phyloP scores from a whole-genome alignment of 2,888 invertebrate species.

The Falcaria lacertinaria region DNA sequence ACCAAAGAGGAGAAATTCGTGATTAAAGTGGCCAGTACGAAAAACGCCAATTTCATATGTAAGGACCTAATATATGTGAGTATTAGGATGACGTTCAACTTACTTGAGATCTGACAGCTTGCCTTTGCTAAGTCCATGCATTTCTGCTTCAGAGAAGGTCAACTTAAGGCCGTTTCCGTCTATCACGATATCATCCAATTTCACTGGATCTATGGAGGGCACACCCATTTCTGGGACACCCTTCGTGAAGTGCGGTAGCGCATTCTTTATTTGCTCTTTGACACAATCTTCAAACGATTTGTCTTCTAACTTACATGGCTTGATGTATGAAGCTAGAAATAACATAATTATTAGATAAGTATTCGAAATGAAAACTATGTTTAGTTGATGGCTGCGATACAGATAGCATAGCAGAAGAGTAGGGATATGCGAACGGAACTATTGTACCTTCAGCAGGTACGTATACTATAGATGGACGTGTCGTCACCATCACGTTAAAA shows the following conservation, averaged over 20 bases:
- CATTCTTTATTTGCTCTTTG: slow-evolving; percentile 43
- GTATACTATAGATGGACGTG: no score
- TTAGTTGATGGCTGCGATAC: no score
- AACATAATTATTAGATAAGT: no score
- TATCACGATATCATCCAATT: slow-evolving; percentile 54
- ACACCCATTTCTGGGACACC: slow-evolving; percentile 60
- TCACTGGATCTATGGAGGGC: slow-evolving; percentile 57
- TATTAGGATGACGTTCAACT: slow-evolving; percentile 19
- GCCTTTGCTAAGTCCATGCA: slow-evolving; percentile 53
- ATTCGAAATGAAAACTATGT: no score
- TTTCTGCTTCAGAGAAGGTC: slow-evolving; percentile 42
- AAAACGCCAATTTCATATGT: no score
- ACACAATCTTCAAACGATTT: slow-evolving; percentile 44
- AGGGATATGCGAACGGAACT: no score
- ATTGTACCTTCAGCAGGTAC: no score
- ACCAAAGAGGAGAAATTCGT: no score
- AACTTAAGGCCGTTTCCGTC: slow-evolving; percentile 59
- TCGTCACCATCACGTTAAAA: no score
- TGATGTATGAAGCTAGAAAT: slow-evolving; percentile 63
- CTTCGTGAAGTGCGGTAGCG: slow-evolving; percentile 51
- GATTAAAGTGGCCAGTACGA: no score
- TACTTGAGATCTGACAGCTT: slow-evolving; percentile 52
- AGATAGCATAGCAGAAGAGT: no score
- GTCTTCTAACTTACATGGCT: slow-evolving; percentile 43
- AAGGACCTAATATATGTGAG: neutral